Evolutionary conservation across 30 jellyfish, hydroid and myxozoan genomes (phyloP), one percentile per base, ranked within the genome.

Genomic region (Cassiopea xamachana): DNA sequence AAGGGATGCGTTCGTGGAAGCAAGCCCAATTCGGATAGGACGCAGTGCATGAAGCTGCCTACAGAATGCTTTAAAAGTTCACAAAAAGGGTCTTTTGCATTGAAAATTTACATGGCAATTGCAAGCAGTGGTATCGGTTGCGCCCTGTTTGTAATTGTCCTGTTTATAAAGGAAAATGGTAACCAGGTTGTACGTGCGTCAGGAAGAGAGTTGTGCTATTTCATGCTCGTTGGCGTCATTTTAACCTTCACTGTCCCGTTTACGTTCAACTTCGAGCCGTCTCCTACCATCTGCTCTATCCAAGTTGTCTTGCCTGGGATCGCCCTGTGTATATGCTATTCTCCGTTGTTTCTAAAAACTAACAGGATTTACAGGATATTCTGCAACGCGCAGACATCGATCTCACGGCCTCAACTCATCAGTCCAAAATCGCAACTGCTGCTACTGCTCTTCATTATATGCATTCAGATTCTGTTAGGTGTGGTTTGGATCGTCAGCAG

Each of bases 301-400:
- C 88, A 97, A 45, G 92, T 87, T 8, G 88, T 87, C 27, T 51
- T 94, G 8, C 98, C 98, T 47, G 99, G 98, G 9, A 15, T 89
- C 2, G 98, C 98, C 39, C 82, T 96, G 45, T 85, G 96, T 48
- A 44, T 90, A 79, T 82, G 93, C 27, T 96, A 96, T 73, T 85
- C 99, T 13, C 98, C 99, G 5, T 79, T 96, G 44, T 96, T 96
- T 84, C 84, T 96, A 48, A 89, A 90, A 55, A 89, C 98, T 2
- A 92, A 88, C 81, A 96, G 99, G 8, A 92, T 96, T 46, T 89
- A 96, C 71, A 91, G 99, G 76, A 92, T 96, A 27, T 92, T 96
- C 90, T 47, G 91, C 89, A 91, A 85, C 78, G 97, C 99, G 1
- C 81, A 87, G 51, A 79, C 83, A 12, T 89, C 98, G 13, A 94